Evolutionary conservation across 2,797 vertebrate genomes (phyloP), one percentile per base, ranked within the genome.

Genomic region (Sebastes hubbsi): DNA sequence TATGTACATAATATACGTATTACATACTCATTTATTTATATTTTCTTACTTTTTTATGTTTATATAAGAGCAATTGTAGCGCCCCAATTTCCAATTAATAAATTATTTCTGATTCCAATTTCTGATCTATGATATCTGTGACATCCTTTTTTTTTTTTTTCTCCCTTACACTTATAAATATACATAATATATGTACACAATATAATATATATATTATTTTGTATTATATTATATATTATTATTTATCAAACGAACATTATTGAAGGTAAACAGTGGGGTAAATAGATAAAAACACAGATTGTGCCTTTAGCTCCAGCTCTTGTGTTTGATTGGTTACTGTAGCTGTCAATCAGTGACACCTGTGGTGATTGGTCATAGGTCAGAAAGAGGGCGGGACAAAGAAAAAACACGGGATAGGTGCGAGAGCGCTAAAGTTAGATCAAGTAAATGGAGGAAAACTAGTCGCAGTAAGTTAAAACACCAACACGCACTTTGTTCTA

Each of bases 401-500:
- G 16, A 29, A 29, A 29, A 29, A 8, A 52, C 38, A 42, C 8
- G 20, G 14, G 6, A 18, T 7, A 46, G 16, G 0, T 38, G 42
- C 42, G 5, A 27, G 5, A 58, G 12, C 2, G 16, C 32, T 34
- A 5, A 24, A 24, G 11, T 56, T 6, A 34, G 10, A 34, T 34
- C 32, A 0, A 13, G 7, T 16, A 27, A 16, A 27, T 58, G 25
- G 13, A 27, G 25, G 13, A 8, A 8, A 58, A 58, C 4, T 9
- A 52, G 49, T 52, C 2, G 42, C 38, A 42, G 38, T 42, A 42
- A 16, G 3, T 46, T 8, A 18, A 46, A 46, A 46, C 42, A 46
- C 42, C 16, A 18, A 18, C 16, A 18, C 16, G 16, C 16, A 2
- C 3, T 52, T 10, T n/a, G 7, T 0, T 49, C 46, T 20, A 0